Percentiles rank a stretch among this genome's conserved stretches.
Evolutionary conservation across 2,888 invertebrate genomes (phyloP).

Genomic region (Eupithecia exiguata): DNA sequence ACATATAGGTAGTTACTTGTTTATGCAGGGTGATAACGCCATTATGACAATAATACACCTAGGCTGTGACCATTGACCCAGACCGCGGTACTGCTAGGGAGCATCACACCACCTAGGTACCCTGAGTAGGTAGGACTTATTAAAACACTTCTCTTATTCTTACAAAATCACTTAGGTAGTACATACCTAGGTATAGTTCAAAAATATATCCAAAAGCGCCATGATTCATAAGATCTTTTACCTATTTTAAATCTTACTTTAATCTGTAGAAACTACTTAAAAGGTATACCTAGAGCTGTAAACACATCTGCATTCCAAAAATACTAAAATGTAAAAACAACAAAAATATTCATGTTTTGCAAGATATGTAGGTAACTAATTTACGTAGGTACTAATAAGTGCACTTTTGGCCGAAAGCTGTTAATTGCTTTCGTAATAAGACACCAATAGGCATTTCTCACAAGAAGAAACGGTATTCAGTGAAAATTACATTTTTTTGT

Average conservation of each 20-base stretch:
- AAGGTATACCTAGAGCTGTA: conserved; percentile 17
- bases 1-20: not conserved
- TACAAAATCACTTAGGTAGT: not conserved
- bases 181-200: not conserved
- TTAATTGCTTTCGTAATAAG: conserved; percentile 8
- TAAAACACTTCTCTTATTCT: not conserved
- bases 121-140: not conserved
- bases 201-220: not conserved
- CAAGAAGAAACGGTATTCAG: conserved; percentile 56
- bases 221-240: conserved; percentile 24
- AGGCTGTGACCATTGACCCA: too few relatives aligned
- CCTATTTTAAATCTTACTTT: conserved; percentile 12
- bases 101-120: not conserved
- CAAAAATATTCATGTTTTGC: not conserved
- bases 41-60: not conserved
- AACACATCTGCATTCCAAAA: not conserved
- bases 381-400: conserved; percentile 8
- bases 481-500: not conserved
- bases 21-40: not conserved
- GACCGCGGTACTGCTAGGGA: too few relatives aligned
- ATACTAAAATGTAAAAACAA: not conserved
- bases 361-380: conserved; percentile 2
- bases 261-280: conserved; percentile 18
- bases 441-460: conserved; percentile 51
- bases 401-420: conserved; percentile 7